Base-by-base conservation (phyloP, 1,140 invertebrate genomes). In the Camponotus vicinus region DNA sequence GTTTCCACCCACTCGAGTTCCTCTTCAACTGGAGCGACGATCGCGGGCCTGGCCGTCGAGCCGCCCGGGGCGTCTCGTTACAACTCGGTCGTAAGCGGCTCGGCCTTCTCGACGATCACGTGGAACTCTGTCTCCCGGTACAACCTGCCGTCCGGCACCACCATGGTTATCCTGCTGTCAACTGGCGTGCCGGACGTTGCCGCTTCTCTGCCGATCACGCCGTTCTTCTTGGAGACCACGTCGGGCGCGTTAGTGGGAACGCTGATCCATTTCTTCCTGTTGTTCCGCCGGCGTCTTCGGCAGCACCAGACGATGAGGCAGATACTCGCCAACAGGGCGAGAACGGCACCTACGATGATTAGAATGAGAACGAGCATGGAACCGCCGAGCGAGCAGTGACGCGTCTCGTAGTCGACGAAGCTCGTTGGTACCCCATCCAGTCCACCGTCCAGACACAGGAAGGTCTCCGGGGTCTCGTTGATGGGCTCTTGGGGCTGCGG, bases 81-180 rank as follows among this genome's bases (percentile, higher is more conserved):
- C 94, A 98, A 96, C 93, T 97, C 97, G 69, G 97, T 98, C 34
- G 97, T 97, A 42, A 98, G 95, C 34, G 98, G 96, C 92, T 98
- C 97, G 11, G 97, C 97, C 92, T 97, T 97, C 95, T 98, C 97
- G 70, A 98, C 97, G 92, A 98, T 97, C 88, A 98, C 97, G 93
- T 98, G 97, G 90, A 98, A 96, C 94, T 98, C 97, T 3, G 97
- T 98, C 94, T 98, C 97, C 91, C 97, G 96, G 93, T 98, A 98
- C 15, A 97, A 97, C 91, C 97, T 96, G 1, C 97, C 97, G 78
- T 98, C 97, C 0, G 97, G 97, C 85, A 98, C 96, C 45, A 98
- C 97, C 93, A 98, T 95, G 27, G 95, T 96, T 86, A 96, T 95
- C 79, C 94, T 91, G 42, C 94, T 95, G 91, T 95, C 95, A 37